phyloP scores from a whole-genome alignment of 2,113 vertebrate species.

The Gnathonemus longibarbis region DNA sequence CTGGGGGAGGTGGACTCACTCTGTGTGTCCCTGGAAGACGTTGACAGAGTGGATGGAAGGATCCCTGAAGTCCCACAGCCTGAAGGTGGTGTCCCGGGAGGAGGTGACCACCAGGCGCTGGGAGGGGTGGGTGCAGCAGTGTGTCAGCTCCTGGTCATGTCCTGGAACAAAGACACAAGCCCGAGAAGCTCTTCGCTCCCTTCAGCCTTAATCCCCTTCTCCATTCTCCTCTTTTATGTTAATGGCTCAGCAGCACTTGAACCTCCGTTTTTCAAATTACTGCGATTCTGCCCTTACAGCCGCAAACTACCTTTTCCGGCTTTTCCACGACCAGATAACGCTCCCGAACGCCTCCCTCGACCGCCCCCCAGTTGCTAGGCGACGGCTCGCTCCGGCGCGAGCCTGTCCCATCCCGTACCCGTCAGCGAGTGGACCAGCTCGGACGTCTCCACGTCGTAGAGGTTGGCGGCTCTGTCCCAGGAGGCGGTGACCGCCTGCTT shows the following conservation, averaged over 20 bases:
- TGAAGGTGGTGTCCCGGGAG: slow-evolving; percentile 94
- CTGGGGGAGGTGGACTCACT: slow-evolving; percentile 67
- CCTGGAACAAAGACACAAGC: slow-evolving; percentile 57
- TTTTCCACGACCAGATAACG: background rate
- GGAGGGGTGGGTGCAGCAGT: slow-evolving; percentile 93
- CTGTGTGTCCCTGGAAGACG: slow-evolving; percentile 98
- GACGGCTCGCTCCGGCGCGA: background rate
- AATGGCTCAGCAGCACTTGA: background rate
- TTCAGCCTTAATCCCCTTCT: background rate
- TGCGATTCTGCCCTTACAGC: background rate
- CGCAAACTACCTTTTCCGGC: background rate
- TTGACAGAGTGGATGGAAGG: slow-evolving; percentile 99
- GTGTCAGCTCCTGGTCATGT: slow-evolving; percentile 95
- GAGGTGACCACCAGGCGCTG: slow-evolving; percentile 96
- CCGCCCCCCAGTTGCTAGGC: background rate
- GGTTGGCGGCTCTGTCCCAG: slow-evolving; percentile 92
- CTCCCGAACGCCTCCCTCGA: background rate
- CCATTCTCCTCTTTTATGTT: background rate
- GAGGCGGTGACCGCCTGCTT: slow-evolving; percentile 93
- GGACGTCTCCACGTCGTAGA: slow-evolving; percentile 93
- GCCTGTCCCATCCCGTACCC: slow-evolving; percentile 55
- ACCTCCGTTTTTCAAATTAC: background rate
- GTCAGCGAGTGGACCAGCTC: slow-evolving; percentile 93
- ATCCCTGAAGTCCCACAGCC: slow-evolving; percentile 98
- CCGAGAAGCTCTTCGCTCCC: background rate